phyloP scores from a whole-genome alignment of 2,797 vertebrate species.

The Limnodromus scolopaceus region DNA sequence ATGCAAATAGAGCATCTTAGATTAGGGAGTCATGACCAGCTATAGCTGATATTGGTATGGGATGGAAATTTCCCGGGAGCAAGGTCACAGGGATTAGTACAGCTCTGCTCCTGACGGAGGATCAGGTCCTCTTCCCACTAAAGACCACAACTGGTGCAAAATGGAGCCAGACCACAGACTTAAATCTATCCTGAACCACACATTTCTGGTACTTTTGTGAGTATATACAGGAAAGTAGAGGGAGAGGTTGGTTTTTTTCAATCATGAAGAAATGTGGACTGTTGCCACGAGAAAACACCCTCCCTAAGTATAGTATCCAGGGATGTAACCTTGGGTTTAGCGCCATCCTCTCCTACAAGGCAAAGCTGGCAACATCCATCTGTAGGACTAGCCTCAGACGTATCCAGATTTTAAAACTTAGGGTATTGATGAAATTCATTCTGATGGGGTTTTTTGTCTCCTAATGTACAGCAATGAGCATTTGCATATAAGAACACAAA shows the following conservation, averaged over 20 bases:
- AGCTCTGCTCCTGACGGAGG: neutral
- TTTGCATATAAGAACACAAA: neutral
- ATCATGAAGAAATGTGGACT: neutral
- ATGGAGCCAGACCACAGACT: fast-evolving
- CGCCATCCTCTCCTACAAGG: neutral
- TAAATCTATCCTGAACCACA: neutral
- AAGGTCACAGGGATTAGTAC: neutral
- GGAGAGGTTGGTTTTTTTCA: neutral
- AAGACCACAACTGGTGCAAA: neutral
- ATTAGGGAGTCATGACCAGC: neutral
- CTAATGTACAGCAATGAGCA: neutral
- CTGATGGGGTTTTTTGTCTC: neutral
- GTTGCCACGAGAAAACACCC: neutral
- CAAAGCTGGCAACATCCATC: fast-evolving
- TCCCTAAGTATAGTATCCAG: neutral
- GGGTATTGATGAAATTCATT: neutral
- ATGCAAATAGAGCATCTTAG: neutral
- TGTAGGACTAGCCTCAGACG: neutral
- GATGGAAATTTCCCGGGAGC: neutral
- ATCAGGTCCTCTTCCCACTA: neutral
- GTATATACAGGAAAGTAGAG: neutral
- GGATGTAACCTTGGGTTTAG: neutral
- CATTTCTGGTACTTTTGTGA: neutral
- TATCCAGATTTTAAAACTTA: neutral
- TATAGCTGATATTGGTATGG: fast-evolving